phyloP scores from a whole-genome alignment of 2,113 vertebrate species.

The Corapipo altera region DNA sequence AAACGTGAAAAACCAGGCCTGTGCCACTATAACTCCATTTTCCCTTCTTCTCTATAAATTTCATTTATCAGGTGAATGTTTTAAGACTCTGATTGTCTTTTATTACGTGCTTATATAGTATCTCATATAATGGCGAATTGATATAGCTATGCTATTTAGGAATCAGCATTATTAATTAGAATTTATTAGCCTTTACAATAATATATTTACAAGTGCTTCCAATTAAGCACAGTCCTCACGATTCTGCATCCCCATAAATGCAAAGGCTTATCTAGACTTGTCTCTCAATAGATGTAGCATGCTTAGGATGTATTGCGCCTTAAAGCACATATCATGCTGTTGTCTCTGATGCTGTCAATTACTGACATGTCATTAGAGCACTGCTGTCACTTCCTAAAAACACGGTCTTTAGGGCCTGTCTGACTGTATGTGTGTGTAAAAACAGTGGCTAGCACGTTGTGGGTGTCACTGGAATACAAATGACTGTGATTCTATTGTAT shows the following conservation, averaged over 20 bases:
- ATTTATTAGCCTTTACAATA: not conserved
- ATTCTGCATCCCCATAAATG: not conserved
- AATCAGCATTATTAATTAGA: not conserved
- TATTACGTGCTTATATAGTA: not conserved
- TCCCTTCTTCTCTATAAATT: not conserved
- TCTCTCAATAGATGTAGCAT: not conserved
- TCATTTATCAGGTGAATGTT: not conserved
- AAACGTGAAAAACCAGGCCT: not conserved
- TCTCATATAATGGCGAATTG: not conserved
- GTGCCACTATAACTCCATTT: not conserved
- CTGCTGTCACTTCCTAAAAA: conserved; percentile 22
- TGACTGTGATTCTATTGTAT: conserved; percentile 18
- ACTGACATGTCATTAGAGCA: not conserved
- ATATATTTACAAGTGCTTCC: not conserved
- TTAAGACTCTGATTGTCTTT: not conserved
- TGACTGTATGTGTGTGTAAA: not conserved
- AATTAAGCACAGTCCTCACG: not conserved
- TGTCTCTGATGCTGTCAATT: conserved; percentile 11
- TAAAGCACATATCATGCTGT: not conserved
- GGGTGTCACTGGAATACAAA: conserved; percentile 37
- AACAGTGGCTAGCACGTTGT: conserved; percentile 10
- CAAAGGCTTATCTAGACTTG: not conserved
- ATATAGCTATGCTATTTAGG: not conserved
- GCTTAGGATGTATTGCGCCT: not conserved
- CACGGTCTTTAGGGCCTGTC: not conserved